Conservation (phyloP, 2,888 invertebrate genomes). For the Salticus scenicus region DNA sequence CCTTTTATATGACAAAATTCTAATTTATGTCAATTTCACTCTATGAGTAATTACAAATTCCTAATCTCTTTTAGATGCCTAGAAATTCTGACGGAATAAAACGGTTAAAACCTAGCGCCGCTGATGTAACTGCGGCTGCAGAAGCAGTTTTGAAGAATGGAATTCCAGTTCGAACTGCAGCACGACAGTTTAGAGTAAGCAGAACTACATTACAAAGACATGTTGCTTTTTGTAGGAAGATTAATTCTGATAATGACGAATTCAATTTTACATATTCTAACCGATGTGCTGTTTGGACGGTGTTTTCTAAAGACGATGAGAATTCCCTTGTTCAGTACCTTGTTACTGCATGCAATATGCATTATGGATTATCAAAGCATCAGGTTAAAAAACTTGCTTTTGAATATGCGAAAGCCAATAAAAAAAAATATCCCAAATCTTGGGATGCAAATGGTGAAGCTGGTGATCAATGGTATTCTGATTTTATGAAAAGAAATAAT, state of each 20-base stretch:
- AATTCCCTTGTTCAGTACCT: not conserved
- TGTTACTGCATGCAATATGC: conserved; percentile 17
- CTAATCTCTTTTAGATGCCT: conserved; percentile 34
- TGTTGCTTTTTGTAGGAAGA: conserved; percentile 31
- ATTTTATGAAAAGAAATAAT: conserved; percentile 34
- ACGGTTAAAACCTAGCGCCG: conserved; percentile 27
- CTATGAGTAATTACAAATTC: no score
- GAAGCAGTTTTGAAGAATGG: conserved; percentile 27
- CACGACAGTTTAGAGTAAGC: conserved; percentile 24
- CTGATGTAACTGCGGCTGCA: conserved; percentile 23
- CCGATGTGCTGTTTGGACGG: conserved; percentile 23
- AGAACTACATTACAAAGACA: conserved; percentile 32
- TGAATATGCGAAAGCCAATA: conserved; percentile 31
- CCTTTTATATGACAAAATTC: no score
- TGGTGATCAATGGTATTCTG: conserved; percentile 34
- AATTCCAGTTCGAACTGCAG: conserved; percentile 30
- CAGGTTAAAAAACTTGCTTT: conserved; percentile 34
- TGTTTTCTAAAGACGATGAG: conserved; percentile 19
- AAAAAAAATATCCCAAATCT: conserved; percentile 20
- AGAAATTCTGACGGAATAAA: conserved; percentile 44
- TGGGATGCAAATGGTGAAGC: conserved; percentile 37
- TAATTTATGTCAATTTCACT: no score
- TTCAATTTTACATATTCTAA: conserved; percentile 29
- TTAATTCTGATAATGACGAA: conserved; percentile 22
- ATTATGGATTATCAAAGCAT: conserved; percentile 25